A percentile compares a stretch with the other conserved stretches of the same genome.
Evolutionary conservation across 2,113 vertebrate genomes (phyloP).

Genomic region (Elephantulus edwardii): DNA sequence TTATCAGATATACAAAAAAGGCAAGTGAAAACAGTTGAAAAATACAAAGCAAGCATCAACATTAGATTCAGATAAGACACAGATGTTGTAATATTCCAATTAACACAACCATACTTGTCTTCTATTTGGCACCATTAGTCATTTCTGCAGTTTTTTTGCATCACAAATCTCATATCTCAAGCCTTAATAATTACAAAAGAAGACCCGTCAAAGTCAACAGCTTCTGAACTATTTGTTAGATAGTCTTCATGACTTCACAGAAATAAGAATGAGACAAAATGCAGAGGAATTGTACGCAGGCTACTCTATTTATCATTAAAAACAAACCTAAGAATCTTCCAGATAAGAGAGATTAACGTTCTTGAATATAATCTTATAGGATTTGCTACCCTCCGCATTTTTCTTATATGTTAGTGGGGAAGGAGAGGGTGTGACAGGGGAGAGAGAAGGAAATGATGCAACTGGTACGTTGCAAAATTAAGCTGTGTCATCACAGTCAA

Average conservation of each 20-base stretch:
- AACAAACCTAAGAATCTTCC: background rate
- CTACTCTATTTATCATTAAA: background rate
- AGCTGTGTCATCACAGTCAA: constrained; percentile 64
- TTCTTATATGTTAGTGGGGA: background rate
- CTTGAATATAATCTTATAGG: background rate
- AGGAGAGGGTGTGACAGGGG: background rate
- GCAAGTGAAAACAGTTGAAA: background rate
- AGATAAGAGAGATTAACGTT: background rate
- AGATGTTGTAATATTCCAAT: background rate
- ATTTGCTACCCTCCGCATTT: constrained; percentile 59
- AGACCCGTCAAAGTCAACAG: background rate
- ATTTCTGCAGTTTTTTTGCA: background rate
- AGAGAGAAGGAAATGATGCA: constrained; percentile 74
- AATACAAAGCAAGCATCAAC: background rate
- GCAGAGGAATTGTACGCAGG: background rate
- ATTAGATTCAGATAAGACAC: background rate
- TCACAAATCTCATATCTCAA: background rate
- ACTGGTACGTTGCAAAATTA: constrained; percentile 60
- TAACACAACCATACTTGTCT: background rate
- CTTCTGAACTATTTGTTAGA: background rate
- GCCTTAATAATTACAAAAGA: constrained; percentile 8
- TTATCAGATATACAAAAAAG: background rate
- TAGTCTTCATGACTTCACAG: background rate
- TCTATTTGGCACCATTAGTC: background rate
- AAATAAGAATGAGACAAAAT: background rate